Conservation (phyloP, 2,888 invertebrate species). For the Torymus auratus region DNA sequence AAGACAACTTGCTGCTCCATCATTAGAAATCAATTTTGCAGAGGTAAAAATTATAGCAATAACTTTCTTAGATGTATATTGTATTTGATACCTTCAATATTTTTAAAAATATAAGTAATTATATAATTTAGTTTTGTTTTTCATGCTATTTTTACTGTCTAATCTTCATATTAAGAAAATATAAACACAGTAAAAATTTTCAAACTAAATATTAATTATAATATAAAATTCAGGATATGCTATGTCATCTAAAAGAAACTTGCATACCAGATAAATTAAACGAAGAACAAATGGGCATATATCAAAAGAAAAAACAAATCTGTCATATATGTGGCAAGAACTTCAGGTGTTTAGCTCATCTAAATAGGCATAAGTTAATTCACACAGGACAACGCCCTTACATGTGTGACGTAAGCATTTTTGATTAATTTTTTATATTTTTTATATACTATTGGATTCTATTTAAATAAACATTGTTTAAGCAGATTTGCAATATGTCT, state of each 20-base stretch:
- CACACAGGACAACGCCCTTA: constrained; percentile 80
- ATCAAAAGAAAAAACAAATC: constrained; percentile 62
- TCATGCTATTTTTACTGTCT: no score
- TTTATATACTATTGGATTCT: not conserved
- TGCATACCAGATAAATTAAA: constrained; percentile 60
- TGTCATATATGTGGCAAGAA: constrained; percentile 78
- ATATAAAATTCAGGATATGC: constrained; percentile 66
- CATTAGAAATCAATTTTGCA: constrained; percentile 72
- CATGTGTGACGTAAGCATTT: constrained; percentile 75
- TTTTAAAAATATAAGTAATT: no score
- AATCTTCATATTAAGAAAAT: not conserved
- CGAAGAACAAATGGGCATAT: constrained; percentile 26
- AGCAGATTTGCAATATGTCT: constrained; percentile 72
- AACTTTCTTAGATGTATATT: no score
- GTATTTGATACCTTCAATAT: no score
- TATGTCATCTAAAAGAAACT: constrained; percentile 70
- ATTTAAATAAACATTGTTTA: constrained; percentile 9
- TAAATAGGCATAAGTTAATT: constrained; percentile 79
- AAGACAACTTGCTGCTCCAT: constrained; percentile 70
- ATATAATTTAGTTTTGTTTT: no score
- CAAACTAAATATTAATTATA: constrained; percentile 30
- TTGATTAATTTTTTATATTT: not conserved
- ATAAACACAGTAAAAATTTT: not conserved
- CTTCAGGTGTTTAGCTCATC: constrained; percentile 79
- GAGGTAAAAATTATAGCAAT: constrained; percentile 64